Evolutionary conservation across 1,140 invertebrate species (phyloP), one percentile per base, ranked within the genome.

Genomic region (Drosophila ironensis): DNA sequence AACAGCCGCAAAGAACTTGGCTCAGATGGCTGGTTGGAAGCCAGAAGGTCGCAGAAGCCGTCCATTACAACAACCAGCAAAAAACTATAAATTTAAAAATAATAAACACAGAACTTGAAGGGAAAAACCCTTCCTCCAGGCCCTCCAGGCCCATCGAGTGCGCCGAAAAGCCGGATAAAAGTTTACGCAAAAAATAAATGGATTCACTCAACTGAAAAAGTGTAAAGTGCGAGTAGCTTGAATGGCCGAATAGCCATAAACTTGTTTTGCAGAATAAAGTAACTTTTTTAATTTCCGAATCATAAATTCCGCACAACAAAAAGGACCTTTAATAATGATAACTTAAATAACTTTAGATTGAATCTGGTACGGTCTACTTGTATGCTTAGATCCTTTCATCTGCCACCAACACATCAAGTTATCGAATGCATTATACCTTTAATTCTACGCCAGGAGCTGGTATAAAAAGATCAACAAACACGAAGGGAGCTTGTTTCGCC

Each of bases 391-490:
- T 37, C 16, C 14, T 37, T 37, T 37, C 56, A 19, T 56, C 28
- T 57, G 54, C 52, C 40, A 5, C 2, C 5, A 22, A 22, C 20
- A 22, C n/a, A n/a, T n/a, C n/a, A n/a, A 22, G 20, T 56, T 17
- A n/a, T 51, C 35, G 22, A 42, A 57, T 42, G 19, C 20, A 19
- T 33, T 59, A 57, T 19, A 57, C 27, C 25, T n/a, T 24, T 56
- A 28, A 54, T 28, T 9, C 40, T 33, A 2, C 14, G 19, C 25
- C 51, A 33, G 12, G 9, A 54, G 27, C 25, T 52, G 25, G 52
- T 60, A 44, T 60, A 11, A 60, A 60, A 64, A 64, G 57, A 64
- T 64, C 60, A 64, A 64, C 57, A 63, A 61, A 48, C 42, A 64
- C 11, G 24, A 11, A 4, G 52, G 14, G 41, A 22, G 30, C 56